Conservation (phyloP, 2,888 invertebrate species). For the Molorchus minor region DNA sequence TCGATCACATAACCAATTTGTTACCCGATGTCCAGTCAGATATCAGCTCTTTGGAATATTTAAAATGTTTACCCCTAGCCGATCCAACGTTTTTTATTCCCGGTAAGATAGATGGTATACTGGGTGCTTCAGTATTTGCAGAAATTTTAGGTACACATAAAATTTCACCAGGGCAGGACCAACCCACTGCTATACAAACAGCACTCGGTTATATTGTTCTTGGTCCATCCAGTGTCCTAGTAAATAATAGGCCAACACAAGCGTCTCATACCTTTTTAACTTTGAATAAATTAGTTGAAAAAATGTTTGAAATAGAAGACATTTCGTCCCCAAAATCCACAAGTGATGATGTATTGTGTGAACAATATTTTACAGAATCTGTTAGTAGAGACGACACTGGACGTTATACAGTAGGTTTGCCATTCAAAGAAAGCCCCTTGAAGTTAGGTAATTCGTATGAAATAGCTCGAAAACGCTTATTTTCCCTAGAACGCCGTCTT, state of each 20-base stretch:
- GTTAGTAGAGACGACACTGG: neutral
- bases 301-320: slow-evolving; percentile 1
- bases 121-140: neutral
- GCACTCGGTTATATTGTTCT: no score
- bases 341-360: slow-evolving; percentile 1
- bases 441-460: no score
- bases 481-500: neutral
- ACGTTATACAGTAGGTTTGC: no score
- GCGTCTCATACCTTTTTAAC: neutral
- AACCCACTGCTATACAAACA: neutral
- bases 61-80: neutral
- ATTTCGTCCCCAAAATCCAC: neutral
- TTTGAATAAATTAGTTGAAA: no score
- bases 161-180: neutral
- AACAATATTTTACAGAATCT: neutral
- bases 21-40: neutral
- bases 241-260: neutral
- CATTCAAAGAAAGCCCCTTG: no score
- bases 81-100: no score
- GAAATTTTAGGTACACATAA: neutral
- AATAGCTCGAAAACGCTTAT: no score
- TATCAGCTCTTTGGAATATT: neutral
- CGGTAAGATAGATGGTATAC: neutral
- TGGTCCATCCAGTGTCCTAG: no score
- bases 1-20: neutral